Conservation (phyloP, 2,113 vertebrate genomes). For the Trinectes maculatus region DNA sequence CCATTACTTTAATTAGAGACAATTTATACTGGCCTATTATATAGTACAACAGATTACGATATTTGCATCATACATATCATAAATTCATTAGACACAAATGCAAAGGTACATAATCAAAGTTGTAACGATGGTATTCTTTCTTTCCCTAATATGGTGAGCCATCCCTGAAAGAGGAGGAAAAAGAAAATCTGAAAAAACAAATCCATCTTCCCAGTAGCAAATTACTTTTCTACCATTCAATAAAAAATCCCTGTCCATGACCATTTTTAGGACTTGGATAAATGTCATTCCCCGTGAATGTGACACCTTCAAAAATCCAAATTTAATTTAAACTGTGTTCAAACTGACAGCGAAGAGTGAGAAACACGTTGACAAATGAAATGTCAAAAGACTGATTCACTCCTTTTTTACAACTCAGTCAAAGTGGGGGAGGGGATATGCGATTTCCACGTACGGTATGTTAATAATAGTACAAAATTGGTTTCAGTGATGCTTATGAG, state of each 20-base stretch:
- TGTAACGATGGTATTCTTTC: too few species aligned
- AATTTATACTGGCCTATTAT: too few species aligned
- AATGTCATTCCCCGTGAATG: slow-evolving; percentile 75
- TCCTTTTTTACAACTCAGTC: slow-evolving; percentile 49
- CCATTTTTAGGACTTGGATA: slow-evolving; percentile 63
- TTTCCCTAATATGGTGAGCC: neutral
- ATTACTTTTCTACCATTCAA: slow-evolving; percentile 63
- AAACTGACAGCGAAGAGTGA: slow-evolving; percentile 50
- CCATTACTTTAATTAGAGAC: too few species aligned
- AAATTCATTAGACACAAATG: too few species aligned
- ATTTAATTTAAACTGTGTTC: slow-evolving; percentile 74
- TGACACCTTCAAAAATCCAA: slow-evolving; percentile 65
- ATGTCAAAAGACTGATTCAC: slow-evolving; percentile 64
- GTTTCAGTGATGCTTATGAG: slow-evolving; percentile 19
- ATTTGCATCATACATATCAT: too few species aligned
- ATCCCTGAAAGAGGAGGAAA: too few species aligned
- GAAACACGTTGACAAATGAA: slow-evolving; percentile 64
- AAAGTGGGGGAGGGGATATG: slow-evolving; percentile 21
- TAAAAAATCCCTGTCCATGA: slow-evolving; percentile 72
- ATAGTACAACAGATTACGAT: neutral
- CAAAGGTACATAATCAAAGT: too few species aligned
- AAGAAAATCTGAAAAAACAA: slow-evolving; percentile 31
- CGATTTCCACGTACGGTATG: slow-evolving; percentile 26
- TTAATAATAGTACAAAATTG: slow-evolving; percentile 38
- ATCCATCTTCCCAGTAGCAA: slow-evolving; percentile 29